Conservation (phyloP, 2,797 vertebrate species). For the Clarias laeviceps region DNA sequence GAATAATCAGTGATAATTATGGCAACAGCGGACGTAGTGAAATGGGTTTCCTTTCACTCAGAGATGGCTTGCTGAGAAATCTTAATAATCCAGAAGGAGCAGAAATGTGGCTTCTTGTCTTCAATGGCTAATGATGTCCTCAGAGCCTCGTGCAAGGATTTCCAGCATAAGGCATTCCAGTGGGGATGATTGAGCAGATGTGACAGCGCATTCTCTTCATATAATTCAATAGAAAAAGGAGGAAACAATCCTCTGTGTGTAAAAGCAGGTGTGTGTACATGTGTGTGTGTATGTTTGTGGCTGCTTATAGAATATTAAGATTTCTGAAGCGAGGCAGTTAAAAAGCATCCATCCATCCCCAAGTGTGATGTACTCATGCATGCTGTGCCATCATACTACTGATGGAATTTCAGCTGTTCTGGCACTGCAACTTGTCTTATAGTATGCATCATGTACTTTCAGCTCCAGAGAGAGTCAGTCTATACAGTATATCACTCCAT, state of each 20-base stretch:
- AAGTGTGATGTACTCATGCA: conserved; percentile 22
- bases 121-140: conserved; percentile 41
- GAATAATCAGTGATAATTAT: conserved; percentile 48
- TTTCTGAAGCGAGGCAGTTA: conserved; percentile 14
- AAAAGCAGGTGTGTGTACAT: not conserved
- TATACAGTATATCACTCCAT: not conserved
- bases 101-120: conserved; percentile 31
- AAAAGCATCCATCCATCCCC: conserved; percentile 33
- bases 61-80: conserved; percentile 42
- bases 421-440: not conserved
- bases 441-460: not conserved
- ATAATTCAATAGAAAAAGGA: not conserved
- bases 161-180: conserved; percentile 11
- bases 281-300: not conserved
- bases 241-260: not conserved
- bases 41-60: conserved; percentile 46
- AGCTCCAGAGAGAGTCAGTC: not conserved
- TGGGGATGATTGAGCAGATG: conserved; percentile 11
- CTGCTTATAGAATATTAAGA: conserved; percentile 3
- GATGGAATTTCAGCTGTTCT: conserved; percentile 25
- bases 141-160: conserved; percentile 14
- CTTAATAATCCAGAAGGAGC: conserved; percentile 6
- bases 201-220: conserved; percentile 17
- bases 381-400: conserved; percentile 7
- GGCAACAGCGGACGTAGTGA: conserved; percentile 2